phyloP scores from a whole-genome alignment of 2,797 vertebrate genomes.

The Labeo calbasu region DNA sequence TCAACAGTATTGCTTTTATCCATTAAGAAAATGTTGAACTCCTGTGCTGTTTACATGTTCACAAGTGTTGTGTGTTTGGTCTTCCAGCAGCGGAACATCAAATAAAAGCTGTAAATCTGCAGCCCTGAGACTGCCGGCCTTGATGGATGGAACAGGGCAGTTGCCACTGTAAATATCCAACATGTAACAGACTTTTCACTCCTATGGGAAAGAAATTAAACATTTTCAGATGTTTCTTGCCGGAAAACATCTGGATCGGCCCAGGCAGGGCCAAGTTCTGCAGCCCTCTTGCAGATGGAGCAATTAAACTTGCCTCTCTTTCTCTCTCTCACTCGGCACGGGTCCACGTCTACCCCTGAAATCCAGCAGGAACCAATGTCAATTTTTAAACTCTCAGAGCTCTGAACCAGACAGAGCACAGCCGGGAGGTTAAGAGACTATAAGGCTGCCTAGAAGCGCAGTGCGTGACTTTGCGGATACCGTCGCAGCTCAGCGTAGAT shows the following conservation, averaged over 20 bases:
- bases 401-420: slow-evolving; percentile 55
- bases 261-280: slow-evolving; percentile 62
- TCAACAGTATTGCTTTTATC: slow-evolving; percentile 46
- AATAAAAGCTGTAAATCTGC: slow-evolving; percentile 58
- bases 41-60: slow-evolving; percentile 51
- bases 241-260: slow-evolving; percentile 70
- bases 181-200: slow-evolving; percentile 66
- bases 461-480: slow-evolving; percentile 41
- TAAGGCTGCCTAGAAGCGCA: slow-evolving; percentile 19
- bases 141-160: slow-evolving; percentile 67
- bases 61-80: slow-evolving; percentile 54
- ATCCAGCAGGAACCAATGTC: slow-evolving; percentile 44
- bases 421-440: slow-evolving; percentile 49
- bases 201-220: slow-evolving; percentile 69
- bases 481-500: slow-evolving; percentile 39
- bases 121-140: slow-evolving; percentile 41
- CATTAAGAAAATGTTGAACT: slow-evolving; percentile 47
- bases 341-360: slow-evolving; percentile 45
- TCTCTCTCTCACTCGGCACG: slow-evolving; percentile 39
- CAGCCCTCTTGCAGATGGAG: slow-evolving; percentile 60
- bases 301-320: slow-evolving; percentile 58
- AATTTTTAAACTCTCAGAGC: slow-evolving; percentile 48
- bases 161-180: slow-evolving; percentile 65
- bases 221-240: slow-evolving; percentile 70
- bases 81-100: slow-evolving; percentile 55